phyloP scores from a whole-genome alignment of 2,113 vertebrate species.

The Odontesthes bonariensis region DNA sequence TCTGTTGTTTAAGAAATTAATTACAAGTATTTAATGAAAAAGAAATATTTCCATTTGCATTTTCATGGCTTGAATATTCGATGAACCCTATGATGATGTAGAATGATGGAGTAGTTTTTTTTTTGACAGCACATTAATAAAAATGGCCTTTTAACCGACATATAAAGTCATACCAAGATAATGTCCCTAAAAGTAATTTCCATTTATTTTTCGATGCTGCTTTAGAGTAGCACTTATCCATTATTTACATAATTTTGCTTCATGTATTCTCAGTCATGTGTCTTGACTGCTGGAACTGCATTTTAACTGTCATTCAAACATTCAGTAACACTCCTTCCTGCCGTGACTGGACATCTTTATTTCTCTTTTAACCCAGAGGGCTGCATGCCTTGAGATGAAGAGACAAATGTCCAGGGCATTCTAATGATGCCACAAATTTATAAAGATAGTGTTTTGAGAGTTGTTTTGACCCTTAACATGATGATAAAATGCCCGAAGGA shows the following conservation, averaged over 20 bases:
- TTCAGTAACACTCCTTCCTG: constrained; percentile 16
- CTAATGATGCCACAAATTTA: constrained; percentile 54
- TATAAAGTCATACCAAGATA: constrained; percentile 25
- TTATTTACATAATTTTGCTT: constrained; percentile 37
- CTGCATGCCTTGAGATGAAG: constrained; percentile 15
- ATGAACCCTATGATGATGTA: constrained; percentile 29
- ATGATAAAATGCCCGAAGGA: constrained; percentile 58
- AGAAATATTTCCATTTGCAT: constrained; percentile 56
- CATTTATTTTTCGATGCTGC: constrained; percentile 44
- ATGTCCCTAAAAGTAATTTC: constrained; percentile 35
- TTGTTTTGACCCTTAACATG: constrained; percentile 51
- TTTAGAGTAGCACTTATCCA: constrained; percentile 49
- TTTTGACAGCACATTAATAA: constrained; percentile 33
- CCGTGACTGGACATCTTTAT: constrained; percentile 5
- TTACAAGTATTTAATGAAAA: constrained; percentile 71
- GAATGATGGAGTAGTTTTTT: constrained; percentile 36
- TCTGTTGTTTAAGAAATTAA: constrained; percentile 69
- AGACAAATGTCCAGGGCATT: constrained; percentile 27
- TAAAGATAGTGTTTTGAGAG: constrained; percentile 65
- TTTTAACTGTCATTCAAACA: not conserved
- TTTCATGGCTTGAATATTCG: constrained; percentile 53
- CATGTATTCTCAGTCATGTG: not conserved
- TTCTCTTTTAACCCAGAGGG: constrained; percentile 29
- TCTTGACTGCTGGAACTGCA: not conserved
- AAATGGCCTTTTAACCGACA: constrained; percentile 51